A percentile compares a stretch with the other conserved stretches of the same genome.
phyloP scores from a whole-genome alignment of 2,888 invertebrate species.

The Dynastes grantii region DNA sequence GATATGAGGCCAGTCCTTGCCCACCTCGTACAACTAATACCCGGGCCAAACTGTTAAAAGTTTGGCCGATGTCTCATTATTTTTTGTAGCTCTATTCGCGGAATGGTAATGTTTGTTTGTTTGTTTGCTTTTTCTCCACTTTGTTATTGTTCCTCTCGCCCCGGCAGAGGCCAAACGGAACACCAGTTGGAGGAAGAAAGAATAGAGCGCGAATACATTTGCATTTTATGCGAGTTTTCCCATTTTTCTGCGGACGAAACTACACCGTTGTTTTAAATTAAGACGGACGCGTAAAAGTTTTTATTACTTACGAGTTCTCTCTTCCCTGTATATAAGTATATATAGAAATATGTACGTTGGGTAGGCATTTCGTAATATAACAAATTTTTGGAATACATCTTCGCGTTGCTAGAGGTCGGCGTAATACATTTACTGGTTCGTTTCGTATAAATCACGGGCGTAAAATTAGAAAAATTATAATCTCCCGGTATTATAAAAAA shows the following conservation, averaged over 20 bases:
- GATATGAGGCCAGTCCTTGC: too few relatives aligned
- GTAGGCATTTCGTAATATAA: neutral
- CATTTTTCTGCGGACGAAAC: slow-evolving; percentile 63
- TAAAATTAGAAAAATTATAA: too few relatives aligned
- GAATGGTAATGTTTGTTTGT: slow-evolving; percentile 66
- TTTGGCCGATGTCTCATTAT: slow-evolving; percentile 66
- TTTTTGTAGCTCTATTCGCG: slow-evolving; percentile 66
- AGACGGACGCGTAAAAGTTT: slow-evolving; percentile 63
- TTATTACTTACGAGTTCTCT: slow-evolving; percentile 58
- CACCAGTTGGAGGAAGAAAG: slow-evolving; percentile 52
- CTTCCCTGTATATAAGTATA: neutral
- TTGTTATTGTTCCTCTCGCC: slow-evolving; percentile 27
- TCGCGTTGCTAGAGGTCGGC: neutral
- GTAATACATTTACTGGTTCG: too few relatives aligned
- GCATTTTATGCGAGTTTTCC: slow-evolving; percentile 67
- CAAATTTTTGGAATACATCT: neutral
- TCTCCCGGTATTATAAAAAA: too few relatives aligned
- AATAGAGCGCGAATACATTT: slow-evolving; percentile 60
- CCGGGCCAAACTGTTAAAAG: slow-evolving; percentile 61
- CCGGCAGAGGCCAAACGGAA: too few relatives aligned
- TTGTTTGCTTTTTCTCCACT: slow-evolving; percentile 60
- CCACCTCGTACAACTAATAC: slow-evolving; percentile 1
- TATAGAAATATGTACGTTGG: neutral
- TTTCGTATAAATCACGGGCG: too few relatives aligned
- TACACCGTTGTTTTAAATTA: slow-evolving; percentile 65